Evolutionary conservation across 2,888 invertebrate species (phyloP).

Genomic region (Drosophila neotestacea): DNA sequence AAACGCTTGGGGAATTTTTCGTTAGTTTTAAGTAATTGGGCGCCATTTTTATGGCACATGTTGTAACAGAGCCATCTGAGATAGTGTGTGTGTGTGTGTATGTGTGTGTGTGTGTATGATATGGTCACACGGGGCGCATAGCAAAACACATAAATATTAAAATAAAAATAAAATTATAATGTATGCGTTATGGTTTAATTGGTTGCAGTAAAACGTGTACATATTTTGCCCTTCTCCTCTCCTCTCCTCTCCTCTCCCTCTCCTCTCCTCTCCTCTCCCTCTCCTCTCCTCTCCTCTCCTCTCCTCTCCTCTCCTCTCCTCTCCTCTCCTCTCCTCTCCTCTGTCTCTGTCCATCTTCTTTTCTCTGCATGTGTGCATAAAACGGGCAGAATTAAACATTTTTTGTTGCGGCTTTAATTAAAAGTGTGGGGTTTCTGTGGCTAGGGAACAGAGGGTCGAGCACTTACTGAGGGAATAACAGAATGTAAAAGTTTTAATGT

Average conservation of each 20-base stretch:
- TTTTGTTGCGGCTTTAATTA: constrained; percentile 62
- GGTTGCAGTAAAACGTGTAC: constrained; percentile 62
- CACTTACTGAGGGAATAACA: constrained; percentile 25
- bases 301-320: neutral
- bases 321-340: neutral
- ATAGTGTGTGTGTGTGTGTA: neutral
- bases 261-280: no score
- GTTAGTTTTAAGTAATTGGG: constrained; percentile 79
- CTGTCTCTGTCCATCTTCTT: neutral
- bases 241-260: no score
- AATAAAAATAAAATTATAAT: constrained; percentile 74
- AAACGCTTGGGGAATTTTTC: constrained; percentile 64
- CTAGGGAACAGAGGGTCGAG: neutral
- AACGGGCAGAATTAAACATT: constrained; percentile 31
- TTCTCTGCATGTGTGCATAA: constrained; percentile 37
- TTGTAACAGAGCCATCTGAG: constrained; percentile 14
- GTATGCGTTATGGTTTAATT: constrained; percentile 72
- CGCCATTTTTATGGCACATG: constrained; percentile 68
- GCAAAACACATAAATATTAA: constrained; percentile 75
- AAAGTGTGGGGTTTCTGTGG: constrained; percentile 41
- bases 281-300: no score
- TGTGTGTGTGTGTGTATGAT: constrained; percentile 21
- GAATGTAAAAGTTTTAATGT: constrained; percentile 51
- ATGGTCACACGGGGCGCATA: constrained; percentile 50
- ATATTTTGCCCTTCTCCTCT: constrained; percentile 9